These are phyloP conservation scores for Temnothorax unifasciatus DNA, from an alignment of 2,888 invertebrate genomes.

Conservation along the genomic window DNA sequence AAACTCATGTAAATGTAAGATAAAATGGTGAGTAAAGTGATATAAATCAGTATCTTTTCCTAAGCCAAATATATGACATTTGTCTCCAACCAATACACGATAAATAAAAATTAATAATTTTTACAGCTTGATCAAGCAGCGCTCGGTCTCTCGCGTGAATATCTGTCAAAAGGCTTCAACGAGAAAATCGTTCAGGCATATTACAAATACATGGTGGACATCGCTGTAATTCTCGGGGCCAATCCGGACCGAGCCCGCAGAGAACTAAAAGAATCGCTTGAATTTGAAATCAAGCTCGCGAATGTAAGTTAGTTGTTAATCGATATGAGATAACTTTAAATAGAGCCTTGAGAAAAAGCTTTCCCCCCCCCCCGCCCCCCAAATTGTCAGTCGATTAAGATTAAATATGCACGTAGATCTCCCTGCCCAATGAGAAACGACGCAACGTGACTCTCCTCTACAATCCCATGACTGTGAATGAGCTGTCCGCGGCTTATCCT, in stretches of 20 bases:
- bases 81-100: not conserved
- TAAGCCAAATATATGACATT: not conserved
- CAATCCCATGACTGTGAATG: slow-evolving; percentile 94
- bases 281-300: slow-evolving; percentile 96
- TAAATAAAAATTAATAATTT: not conserved
- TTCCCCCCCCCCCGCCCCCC: not conserved
- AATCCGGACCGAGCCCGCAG: slow-evolving; percentile 88
- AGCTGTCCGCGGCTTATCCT: slow-evolving; percentile 92
- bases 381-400: not conserved
- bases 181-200: slow-evolving; percentile 96
- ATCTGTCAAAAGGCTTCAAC: slow-evolving; percentile 93
- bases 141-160: slow-evolving; percentile 94
- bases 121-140: slow-evolving; percentile 94
- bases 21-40: not conserved
- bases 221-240: slow-evolving; percentile 95
- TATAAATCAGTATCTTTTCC: not conserved
- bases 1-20: not conserved
- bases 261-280: slow-evolving; percentile 93
- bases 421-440: slow-evolving; percentile 93
- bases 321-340: not conserved
- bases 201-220: slow-evolving; percentile 95
- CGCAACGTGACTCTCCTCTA: slow-evolving; percentile 96
- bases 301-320: slow-evolving; percentile 90
- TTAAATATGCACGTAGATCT: slow-evolving; percentile 72
- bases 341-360: not conserved